These are phyloP conservation scores for Okapia johnstoni DNA, from an alignment of 2,113 vertebrate genomes.

Conservation along the genomic window DNA sequence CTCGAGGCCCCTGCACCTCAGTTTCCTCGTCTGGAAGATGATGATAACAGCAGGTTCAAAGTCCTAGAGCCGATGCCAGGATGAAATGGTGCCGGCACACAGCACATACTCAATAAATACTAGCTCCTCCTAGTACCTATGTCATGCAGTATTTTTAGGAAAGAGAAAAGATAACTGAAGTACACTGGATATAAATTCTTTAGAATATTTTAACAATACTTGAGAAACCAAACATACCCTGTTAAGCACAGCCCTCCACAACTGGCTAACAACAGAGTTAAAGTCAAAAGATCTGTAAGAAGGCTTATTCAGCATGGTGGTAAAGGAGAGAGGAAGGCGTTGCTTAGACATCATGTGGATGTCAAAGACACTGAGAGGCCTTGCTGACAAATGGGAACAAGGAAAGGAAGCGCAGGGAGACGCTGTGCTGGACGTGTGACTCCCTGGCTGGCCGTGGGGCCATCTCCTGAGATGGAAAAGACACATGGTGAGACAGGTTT, in stretches of 20 bases:
- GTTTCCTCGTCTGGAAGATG: not conserved
- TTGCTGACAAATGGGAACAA: not conserved
- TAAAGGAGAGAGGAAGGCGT: not conserved
- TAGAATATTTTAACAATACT: not conserved
- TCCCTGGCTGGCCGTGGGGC: not conserved
- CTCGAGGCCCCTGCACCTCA: not conserved
- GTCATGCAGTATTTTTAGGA: not conserved
- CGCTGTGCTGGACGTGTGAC: fast-evolving
- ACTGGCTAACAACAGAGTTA: not conserved
- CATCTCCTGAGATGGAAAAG: not conserved
- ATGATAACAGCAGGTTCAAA: not conserved
- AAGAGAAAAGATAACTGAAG: not conserved
- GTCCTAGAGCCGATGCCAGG: not conserved
- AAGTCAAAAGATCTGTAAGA: not conserved
- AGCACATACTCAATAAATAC: not conserved
- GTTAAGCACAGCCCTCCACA: not conserved
- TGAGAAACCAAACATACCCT: not conserved
- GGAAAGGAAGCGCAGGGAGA: no score
- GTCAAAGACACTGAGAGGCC: not conserved
- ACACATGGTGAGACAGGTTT: not conserved
- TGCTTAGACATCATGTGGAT: not conserved
- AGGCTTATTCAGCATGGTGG: not conserved
- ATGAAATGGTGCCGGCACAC: not conserved
- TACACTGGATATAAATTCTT: not conserved
- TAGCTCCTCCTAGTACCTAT: not conserved